Evolutionary conservation across 2,888 invertebrate species (phyloP).

Genomic region (Pherbina coryleti): DNA sequence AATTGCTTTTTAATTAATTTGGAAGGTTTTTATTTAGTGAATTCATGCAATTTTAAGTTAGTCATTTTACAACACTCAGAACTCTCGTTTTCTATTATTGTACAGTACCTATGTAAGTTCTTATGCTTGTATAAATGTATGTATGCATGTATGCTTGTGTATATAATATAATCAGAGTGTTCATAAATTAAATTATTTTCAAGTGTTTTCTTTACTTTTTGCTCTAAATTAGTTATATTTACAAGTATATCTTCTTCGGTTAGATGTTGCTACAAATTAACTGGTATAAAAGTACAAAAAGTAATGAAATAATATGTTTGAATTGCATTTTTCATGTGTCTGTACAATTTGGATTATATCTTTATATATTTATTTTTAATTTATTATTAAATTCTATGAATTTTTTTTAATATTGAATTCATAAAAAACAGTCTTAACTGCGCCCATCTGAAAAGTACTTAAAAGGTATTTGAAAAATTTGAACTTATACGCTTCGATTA

Average conservation of each 20-base stretch:
- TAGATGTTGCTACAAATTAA: constrained; percentile 16
- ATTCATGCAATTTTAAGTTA: not conserved
- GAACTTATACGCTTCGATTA: constrained; percentile 16
- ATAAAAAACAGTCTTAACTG: constrained; percentile 39
- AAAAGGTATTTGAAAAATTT: constrained; percentile 41
- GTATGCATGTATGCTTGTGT: not conserved
- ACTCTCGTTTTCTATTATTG: not conserved
- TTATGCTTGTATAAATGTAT: not conserved
- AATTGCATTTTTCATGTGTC: not conserved
- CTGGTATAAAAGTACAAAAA: constrained; percentile 25
- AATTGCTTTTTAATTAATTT: constrained; percentile 33
- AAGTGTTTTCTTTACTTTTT: not conserved
- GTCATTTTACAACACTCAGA: not conserved
- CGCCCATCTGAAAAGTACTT: constrained; percentile 53
- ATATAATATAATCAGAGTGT: not conserved
- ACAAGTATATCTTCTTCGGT: not conserved
- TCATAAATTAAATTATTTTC: not conserved
- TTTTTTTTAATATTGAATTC: constrained; percentile 22
- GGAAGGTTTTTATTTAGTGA: constrained; percentile 19
- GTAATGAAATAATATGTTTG: constrained; percentile 1
- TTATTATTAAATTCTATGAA: constrained; percentile 34
- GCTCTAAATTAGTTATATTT: not conserved
- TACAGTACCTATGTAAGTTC: not conserved
- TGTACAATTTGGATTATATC: not conserved
- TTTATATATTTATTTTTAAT: not conserved